phyloP scores from a whole-genome alignment of 2,888 invertebrate species.

The Molanna angustata region DNA sequence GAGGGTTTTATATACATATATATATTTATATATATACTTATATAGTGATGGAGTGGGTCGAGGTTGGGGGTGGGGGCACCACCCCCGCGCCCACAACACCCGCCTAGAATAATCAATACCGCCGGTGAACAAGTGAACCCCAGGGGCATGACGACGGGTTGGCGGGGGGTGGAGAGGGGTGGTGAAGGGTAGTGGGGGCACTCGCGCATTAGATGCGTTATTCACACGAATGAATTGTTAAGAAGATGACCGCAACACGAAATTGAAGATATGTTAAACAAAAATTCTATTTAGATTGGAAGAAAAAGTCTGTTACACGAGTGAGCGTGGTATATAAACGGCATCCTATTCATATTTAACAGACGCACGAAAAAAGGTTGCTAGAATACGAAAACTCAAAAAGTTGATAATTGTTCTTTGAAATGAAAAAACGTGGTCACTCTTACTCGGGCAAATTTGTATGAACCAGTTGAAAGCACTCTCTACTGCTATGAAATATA shows the following conservation, averaged over 20 bases:
- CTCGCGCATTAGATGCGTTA: constrained; percentile 36
- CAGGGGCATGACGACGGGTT: constrained; percentile 25
- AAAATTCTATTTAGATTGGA: no score
- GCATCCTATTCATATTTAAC: no score
- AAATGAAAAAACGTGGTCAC: no score
- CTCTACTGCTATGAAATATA: no score
- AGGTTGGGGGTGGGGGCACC: constrained; percentile 7
- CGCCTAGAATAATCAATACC: constrained; percentile 29
- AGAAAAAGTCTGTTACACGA: no score
- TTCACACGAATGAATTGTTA: constrained; percentile 27
- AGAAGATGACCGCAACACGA: constrained; percentile 19
- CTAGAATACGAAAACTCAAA: no score
- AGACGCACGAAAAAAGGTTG: no score
- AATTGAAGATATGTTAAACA: no score
- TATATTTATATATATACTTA: constrained; percentile 14
- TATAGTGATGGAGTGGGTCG: constrained; percentile 19
- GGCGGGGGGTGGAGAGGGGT: constrained; percentile 32
- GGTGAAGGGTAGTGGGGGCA: constrained; percentile 37
- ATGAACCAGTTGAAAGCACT: no score
- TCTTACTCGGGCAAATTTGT: no score
- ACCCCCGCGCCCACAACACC: constrained; percentile 12
- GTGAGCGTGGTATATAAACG: no score
- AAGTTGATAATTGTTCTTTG: no score
- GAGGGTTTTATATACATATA: not conserved
- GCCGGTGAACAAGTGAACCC: constrained; percentile 26